Evolutionary conservation across 1,140 invertebrate genomes (phyloP).

Genomic region (Leptinotarsa lineolata): DNA sequence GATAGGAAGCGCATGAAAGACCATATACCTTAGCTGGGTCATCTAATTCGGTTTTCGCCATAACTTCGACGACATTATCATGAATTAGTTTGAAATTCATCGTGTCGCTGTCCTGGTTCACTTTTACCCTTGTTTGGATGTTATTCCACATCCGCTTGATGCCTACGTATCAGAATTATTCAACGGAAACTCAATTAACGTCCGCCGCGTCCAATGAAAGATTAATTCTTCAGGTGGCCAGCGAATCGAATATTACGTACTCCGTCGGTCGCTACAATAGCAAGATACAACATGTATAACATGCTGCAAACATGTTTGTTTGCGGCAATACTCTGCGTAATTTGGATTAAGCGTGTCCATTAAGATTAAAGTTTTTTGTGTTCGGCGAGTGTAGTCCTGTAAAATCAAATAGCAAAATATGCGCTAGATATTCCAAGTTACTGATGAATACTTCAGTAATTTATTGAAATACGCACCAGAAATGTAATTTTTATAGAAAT

Average conservation of each 20-base stretch:
- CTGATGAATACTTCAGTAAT: too few relatives aligned
- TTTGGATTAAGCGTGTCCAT: neutral
- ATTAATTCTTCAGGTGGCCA: constrained; percentile 17
- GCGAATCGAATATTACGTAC: neutral
- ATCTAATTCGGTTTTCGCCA: too few relatives aligned
- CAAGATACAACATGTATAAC: neutral
- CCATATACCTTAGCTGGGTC: too few relatives aligned
- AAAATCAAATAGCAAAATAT: neutral
- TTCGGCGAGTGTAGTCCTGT: neutral
- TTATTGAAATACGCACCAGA: too few relatives aligned
- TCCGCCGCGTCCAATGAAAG: constrained; percentile 13
- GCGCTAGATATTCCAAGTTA: too few relatives aligned
- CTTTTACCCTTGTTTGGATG: neutral
- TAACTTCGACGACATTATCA: too few relatives aligned
- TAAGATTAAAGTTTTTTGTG: neutral
- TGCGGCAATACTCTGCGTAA: neutral
- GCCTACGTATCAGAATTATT: neutral
- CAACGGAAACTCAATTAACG: constrained; percentile 11
- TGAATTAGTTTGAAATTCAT: neutral
- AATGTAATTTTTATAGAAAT: too few relatives aligned
- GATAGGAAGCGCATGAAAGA: too few relatives aligned
- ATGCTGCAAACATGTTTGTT: constrained; percentile 1
- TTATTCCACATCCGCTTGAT: neutral
- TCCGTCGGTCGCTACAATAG: neutral
- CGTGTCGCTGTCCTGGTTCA: neutral